These are phyloP conservation scores for Zosterops japonicus DNA, from an alignment of 2,113 vertebrate species.

Conservation along the genomic window DNA sequence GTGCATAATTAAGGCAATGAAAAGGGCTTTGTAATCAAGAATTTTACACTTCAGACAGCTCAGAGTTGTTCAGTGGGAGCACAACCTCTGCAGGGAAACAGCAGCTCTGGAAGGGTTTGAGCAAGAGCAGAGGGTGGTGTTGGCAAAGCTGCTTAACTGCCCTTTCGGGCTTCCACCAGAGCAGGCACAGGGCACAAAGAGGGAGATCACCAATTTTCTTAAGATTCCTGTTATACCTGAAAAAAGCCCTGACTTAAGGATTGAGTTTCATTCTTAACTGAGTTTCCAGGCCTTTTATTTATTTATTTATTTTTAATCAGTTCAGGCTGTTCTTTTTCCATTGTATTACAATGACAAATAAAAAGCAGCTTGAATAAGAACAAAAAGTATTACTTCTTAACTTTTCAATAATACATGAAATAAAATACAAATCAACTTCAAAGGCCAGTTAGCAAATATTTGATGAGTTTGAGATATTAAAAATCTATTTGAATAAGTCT, in stretches of 20 bases:
- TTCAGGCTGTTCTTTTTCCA: conserved; percentile 55
- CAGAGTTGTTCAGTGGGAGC: not conserved
- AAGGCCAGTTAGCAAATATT: conserved; percentile 59
- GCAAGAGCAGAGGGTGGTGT: not conserved
- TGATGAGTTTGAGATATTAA: conserved; percentile 60
- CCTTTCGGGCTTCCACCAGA: not conserved
- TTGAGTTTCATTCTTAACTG: conserved; percentile 46
- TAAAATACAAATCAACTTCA: conserved; percentile 62
- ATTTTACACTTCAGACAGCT: not conserved
- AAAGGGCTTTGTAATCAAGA: not conserved
- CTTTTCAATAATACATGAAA: conserved; percentile 57
- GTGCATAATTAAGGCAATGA: not conserved
- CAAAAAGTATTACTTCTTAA: conserved; percentile 53
- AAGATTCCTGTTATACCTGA: conserved; percentile 7
- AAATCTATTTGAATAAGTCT: conserved; percentile 57
- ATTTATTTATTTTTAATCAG: conserved; percentile 67
- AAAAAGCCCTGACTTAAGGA: not conserved
- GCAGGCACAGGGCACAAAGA: not conserved
- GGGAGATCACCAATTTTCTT: not conserved
- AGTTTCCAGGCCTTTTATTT: conserved; percentile 57
- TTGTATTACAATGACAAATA: conserved; percentile 53
- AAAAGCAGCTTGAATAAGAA: conserved; percentile 65
- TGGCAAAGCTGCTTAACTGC: not conserved
- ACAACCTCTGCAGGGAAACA: not conserved
- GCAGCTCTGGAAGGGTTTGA: not conserved